Evolutionary conservation across 2,888 invertebrate species (phyloP).

Genomic region (Choreutis nemorana): DNA sequence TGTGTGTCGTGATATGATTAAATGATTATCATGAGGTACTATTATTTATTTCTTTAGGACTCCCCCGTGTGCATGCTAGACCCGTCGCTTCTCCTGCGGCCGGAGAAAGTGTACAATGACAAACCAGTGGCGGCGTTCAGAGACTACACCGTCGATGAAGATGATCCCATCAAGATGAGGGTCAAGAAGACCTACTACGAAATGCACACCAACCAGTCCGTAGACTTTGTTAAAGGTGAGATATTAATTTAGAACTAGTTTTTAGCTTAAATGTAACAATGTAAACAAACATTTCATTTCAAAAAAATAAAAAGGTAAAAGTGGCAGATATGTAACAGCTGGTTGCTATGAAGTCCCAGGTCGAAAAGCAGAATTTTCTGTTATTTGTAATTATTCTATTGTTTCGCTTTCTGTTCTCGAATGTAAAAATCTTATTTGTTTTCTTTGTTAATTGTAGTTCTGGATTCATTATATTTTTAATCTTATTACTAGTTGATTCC

Average conservation of each 20-base stretch:
- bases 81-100: slow-evolving; percentile 66
- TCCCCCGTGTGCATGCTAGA: slow-evolving; percentile 10
- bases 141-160: slow-evolving; percentile 76
- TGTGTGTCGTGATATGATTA: no score
- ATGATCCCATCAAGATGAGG: slow-evolving; percentile 79
- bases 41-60: no score
- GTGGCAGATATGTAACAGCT: not conserved
- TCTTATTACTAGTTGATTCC: no score
- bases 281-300: not conserved
- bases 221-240: slow-evolving; percentile 84
- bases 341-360: not conserved
- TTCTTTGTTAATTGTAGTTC: not conserved
- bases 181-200: slow-evolving; percentile 84
- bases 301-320: no score
- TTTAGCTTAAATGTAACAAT: not conserved
- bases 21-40: no score
- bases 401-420: not conserved
- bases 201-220: slow-evolving; percentile 92
- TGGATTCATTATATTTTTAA: no score
- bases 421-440: not conserved
- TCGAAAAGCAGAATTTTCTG: not conserved
- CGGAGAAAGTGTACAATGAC: slow-evolving; percentile 75
- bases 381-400: not conserved
- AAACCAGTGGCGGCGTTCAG: slow-evolving; percentile 81
- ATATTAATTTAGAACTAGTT: no score